phyloP scores from a whole-genome alignment of 2,888 invertebrate species.

The Callyntrura guangdongensis region DNA sequence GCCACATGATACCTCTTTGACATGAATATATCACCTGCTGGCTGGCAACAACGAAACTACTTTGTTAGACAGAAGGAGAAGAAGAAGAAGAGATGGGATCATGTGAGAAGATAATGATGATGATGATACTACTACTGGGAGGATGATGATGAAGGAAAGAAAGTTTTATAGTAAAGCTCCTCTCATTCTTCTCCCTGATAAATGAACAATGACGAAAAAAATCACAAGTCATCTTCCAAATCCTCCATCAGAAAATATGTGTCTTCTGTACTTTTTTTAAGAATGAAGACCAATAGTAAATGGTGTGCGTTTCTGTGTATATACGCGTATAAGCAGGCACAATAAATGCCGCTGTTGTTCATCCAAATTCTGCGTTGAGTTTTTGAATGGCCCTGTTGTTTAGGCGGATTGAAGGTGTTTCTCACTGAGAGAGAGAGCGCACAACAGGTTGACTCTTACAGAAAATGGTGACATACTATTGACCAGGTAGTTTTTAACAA shows the following conservation, averaged over 20 bases:
- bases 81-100: slow-evolving; percentile 24
- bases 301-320: not conserved
- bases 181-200: slow-evolving; percentile 26
- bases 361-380: too few relatives aligned
- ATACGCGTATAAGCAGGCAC: not conserved
- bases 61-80: slow-evolving; percentile 32
- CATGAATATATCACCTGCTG: slow-evolving; percentile 78
- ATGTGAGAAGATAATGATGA: not conserved
- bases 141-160: not conserved
- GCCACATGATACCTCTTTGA: slow-evolving; percentile 75
- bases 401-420: not conserved
- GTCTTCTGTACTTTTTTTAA: slow-evolving; percentile 1
- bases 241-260: slow-evolving; percentile 53
- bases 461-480: slow-evolving; percentile 25
- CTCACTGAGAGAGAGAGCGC: not conserved
- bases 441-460: slow-evolving; percentile 14
- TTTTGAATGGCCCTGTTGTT: not conserved
- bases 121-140: too few relatives aligned
- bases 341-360: not conserved
- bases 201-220: slow-evolving; percentile 60
- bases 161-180: slow-evolving; percentile 22
- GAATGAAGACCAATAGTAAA: not conserved
- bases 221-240: slow-evolving; percentile 72
- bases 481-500: slow-evolving; percentile 3
- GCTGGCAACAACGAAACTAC: slow-evolving; percentile 70